Percentiles rank a stretch among this genome's conserved stretches.
Conservation (phyloP, 2,888 invertebrate species). For the Drosophila silvestris region DNA sequence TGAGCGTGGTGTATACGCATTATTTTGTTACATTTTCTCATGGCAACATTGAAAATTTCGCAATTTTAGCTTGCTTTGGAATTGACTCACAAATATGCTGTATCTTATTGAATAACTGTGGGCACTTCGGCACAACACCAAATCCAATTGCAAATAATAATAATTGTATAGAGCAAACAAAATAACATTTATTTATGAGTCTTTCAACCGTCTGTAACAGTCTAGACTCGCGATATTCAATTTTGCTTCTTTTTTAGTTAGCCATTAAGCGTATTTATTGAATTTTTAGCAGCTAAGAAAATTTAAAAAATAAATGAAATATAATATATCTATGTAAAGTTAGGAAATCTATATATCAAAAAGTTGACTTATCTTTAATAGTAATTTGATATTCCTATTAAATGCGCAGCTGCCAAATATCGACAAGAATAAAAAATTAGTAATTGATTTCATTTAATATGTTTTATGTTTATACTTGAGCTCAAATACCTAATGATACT, state of each 20-base stretch:
- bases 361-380: not conserved
- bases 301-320: not conserved
- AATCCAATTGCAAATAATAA: not conserved
- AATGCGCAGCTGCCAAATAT: not conserved
- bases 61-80: not conserved
- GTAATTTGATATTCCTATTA: not conserved
- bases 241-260: not conserved
- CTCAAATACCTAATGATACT: conserved; percentile 22
- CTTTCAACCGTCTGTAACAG: not conserved
- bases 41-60: conserved; percentile 11
- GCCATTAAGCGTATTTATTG: not conserved
- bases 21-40: conserved; percentile 26
- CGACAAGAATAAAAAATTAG: not conserved
- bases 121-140: conserved; percentile 2
- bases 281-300: not conserved
- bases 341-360: not conserved
- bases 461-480: not conserved
- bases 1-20: conserved; percentile 36
- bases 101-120: not conserved
- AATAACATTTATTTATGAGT: not conserved
- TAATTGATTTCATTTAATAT: conserved; percentile 1
- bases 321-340: not conserved
- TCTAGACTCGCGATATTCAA: not conserved
- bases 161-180: not conserved
- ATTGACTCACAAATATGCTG: not conserved